These are phyloP conservation scores for Episyrphus balteatus DNA, from an alignment of 1,140 invertebrate species.

Conservation along the genomic window DNA sequence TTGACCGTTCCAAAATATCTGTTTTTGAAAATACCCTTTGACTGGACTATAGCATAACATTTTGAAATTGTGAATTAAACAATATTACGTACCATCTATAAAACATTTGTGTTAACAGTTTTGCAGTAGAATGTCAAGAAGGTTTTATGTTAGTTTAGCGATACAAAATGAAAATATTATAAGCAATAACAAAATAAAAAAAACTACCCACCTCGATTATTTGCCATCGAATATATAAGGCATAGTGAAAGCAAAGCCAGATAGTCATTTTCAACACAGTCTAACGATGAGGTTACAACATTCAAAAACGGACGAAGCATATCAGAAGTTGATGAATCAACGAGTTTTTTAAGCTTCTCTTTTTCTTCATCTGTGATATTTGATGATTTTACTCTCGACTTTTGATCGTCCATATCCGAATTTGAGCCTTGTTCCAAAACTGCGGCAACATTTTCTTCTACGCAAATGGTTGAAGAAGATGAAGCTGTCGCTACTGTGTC, in stretches of 20 bases:
- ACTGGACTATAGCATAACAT: too few relatives aligned
- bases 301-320: conserved; percentile 66
- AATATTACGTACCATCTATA: too few relatives aligned
- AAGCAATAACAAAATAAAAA: neutral
- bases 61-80: too few relatives aligned
- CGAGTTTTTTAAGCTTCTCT: conserved; percentile 45
- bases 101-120: too few relatives aligned
- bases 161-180: neutral
- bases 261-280: conserved; percentile 90
- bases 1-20: too few relatives aligned
- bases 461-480: too few relatives aligned
- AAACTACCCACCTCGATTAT: conserved; percentile 79
- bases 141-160: conserved; percentile 1
- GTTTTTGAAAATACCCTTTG: too few relatives aligned
- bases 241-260: conserved; percentile 83
- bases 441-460: too few relatives aligned
- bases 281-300: conserved; percentile 70
- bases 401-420: conserved; percentile 8
- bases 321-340: conserved; percentile 8
- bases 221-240: conserved; percentile 83
- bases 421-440: conserved; percentile 10
- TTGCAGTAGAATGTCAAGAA: conserved; percentile 7
- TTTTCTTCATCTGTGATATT: conserved; percentile 94
- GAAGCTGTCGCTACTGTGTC: conserved; percentile 22
- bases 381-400: conserved; percentile 13